Conservation (phyloP, 1,140 invertebrate genomes). For the Pseudomyrmex gracilis region DNA sequence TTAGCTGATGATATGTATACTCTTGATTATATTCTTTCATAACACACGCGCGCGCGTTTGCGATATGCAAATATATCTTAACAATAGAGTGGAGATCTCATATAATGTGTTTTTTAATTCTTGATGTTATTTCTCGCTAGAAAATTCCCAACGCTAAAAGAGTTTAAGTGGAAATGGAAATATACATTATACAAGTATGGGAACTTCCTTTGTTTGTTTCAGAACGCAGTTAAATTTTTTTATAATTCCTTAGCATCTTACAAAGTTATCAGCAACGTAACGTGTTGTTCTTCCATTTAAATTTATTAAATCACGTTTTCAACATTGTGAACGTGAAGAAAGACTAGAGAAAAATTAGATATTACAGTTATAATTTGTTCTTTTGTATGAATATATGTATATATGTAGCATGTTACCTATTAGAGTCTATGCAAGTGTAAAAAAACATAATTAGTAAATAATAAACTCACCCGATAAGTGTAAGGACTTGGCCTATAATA, state of each 20-base stretch:
- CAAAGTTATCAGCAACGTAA: background rate
- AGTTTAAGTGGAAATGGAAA: slow-evolving; percentile 2
- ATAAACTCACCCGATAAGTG: slow-evolving; percentile 82
- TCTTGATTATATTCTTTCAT: background rate
- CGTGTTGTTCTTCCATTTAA: background rate
- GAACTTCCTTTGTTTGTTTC: slow-evolving; percentile 41
- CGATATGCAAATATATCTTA: slow-evolving; percentile 18
- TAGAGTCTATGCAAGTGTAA: background rate
- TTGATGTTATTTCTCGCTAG: background rate
- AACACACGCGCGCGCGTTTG: background rate
- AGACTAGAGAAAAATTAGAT: too few relatives aligned
- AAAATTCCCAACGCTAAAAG: slow-evolving; percentile 13
- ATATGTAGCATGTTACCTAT: too few relatives aligned
- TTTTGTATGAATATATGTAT: slow-evolving; percentile 39
- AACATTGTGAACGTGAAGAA: background rate
- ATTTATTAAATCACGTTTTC: slow-evolving; percentile 10
- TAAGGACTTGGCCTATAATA: slow-evolving; percentile 82
- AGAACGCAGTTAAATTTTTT: slow-evolving; percentile 13
- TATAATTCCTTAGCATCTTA: slow-evolving; percentile 32
- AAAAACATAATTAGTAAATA: background rate
- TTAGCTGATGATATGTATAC: background rate
- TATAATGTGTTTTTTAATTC: background rate
- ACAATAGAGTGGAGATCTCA: background rate
- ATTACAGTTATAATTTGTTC: slow-evolving; percentile 31
- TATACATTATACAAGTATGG: background rate